Base-by-base conservation (phyloP, 2,797 vertebrate genomes). In the Astyanax mexicanus region DNA sequence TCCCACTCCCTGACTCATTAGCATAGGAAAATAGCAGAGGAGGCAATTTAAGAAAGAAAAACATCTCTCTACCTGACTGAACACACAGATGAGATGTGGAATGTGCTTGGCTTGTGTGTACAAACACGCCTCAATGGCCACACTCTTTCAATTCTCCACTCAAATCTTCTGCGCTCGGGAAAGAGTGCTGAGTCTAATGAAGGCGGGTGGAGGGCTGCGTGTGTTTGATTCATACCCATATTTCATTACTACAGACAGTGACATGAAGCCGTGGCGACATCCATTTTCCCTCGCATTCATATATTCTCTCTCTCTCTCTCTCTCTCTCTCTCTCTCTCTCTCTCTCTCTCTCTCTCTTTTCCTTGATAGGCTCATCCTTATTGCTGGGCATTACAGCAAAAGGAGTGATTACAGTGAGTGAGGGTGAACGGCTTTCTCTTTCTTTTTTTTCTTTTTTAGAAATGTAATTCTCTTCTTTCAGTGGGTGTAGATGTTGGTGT, bases 41-140 rank as follows among this genome's bases (percentile, higher is more conserved):
- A 80, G 75, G 83, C 80, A 84, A 84, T 82, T 82, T 82, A 77
- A 80, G 72, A 80, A 74, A 79, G 78, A 76, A 78, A 75, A 78
- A 80, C 69, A 82, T 80, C 72, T 80, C 78, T 80, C 80, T 84
- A 84, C 83, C 80, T 81, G 80, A 82, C 80, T 84, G 80, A 76
- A 76, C 83, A 84, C 78, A 80, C 65, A 84, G 83, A 84, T 84
- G 83, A 84, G 83, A 78, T 84, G 61, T 69, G 77, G 79, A 76
- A 75, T 64, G 66, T 68, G 73, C 68, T 69, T 68, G 78, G 80
- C 75, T 78, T 77, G 80, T 82, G 83, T 82, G 74, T 76, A 77
- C 67, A 71, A 80, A 69, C 61, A 84, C 10, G 80, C 83, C 75
- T 82, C 68, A 45, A 64, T 82, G 69, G 80, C 35, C 70, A 80